A percentile compares a stretch with the other conserved stretches of the same genome.
Evolutionary conservation across 2,797 vertebrate species (phyloP).

Genomic region (Adrianichthys oophorus): DNA sequence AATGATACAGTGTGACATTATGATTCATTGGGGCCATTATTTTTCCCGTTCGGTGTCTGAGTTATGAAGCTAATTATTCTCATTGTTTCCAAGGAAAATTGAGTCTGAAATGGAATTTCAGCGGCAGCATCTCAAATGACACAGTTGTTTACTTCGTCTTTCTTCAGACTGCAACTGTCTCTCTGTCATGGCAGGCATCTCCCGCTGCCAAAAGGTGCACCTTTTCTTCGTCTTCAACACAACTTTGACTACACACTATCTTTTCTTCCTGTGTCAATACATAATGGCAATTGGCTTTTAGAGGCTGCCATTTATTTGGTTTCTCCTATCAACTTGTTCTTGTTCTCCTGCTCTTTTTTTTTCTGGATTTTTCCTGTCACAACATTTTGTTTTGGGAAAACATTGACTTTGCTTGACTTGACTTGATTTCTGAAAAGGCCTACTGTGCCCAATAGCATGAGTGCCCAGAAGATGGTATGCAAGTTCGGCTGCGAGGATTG

Average conservation of each 20-base stretch:
- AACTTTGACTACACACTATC: conserved; percentile 22
- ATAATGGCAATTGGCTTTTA: conserved; percentile 74
- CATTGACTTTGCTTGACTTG: conserved; percentile 63
- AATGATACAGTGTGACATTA: conserved; percentile 34
- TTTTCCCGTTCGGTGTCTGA: conserved; percentile 29
- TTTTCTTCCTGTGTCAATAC: conserved; percentile 42
- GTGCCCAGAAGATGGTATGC: conserved; percentile 38
- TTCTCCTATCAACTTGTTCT: conserved; percentile 29
- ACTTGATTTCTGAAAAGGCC: conserved; percentile 43
- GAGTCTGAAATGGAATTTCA: conserved; percentile 49
- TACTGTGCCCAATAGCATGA: conserved; percentile 2
- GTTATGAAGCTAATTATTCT: conserved; percentile 56
- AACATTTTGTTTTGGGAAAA: conserved; percentile 55
- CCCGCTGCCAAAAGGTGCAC: conserved; percentile 58
- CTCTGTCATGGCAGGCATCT: conserved; percentile 41
- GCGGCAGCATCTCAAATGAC: conserved; percentile 28
- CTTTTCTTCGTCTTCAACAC: conserved; percentile 48
- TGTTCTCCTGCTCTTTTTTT: conserved; percentile 17
- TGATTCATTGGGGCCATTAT: conserved; percentile 42
- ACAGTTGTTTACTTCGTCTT: conserved; percentile 46
- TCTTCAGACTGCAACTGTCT: conserved; percentile 26
- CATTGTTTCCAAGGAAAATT: conserved; percentile 50
- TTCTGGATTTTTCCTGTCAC: conserved; percentile 35
- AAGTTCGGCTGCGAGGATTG: conserved; percentile 42
- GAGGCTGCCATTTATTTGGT: conserved; percentile 52